These are phyloP conservation scores for Poeciliopsis gracilis DNA, from an alignment of 2,797 vertebrate genomes.

Conservation along the genomic window DNA sequence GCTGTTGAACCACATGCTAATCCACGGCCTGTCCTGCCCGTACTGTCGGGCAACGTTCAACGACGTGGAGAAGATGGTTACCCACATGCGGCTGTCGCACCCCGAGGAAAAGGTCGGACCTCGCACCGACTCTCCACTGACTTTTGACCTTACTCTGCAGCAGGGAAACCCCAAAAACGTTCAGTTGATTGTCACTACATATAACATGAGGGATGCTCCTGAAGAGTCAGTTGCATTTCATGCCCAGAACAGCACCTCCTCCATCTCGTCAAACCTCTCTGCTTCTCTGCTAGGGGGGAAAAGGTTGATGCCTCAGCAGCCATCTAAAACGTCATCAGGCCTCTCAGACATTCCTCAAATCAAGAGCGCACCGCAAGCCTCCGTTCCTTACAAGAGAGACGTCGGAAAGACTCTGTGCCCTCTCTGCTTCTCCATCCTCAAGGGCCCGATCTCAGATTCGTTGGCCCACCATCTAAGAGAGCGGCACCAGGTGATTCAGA, in stretches of 20 bases:
- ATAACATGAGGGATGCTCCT: constrained; percentile 95
- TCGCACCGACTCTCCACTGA: constrained; percentile 94
- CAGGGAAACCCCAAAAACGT: constrained; percentile 98
- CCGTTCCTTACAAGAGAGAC: constrained; percentile 96
- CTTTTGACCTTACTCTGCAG: constrained; percentile 97
- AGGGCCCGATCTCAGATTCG: constrained; percentile 97
- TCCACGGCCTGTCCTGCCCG: constrained; percentile 95
- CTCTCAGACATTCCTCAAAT: constrained; percentile 80
- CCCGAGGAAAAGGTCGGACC: constrained; percentile 92
- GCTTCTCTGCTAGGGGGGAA: constrained; percentile 64
- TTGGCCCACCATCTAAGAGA: constrained; percentile 95
- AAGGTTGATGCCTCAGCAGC: constrained; percentile 67
- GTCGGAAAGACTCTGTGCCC: constrained; percentile 98
- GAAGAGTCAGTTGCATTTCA: constrained; percentile 97
- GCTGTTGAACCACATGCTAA: constrained; percentile 97
- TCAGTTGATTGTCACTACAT: constrained; percentile 96
- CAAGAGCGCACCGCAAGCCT: constrained; percentile 88
- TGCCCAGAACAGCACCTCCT: constrained; percentile 86
- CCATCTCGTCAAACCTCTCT: constrained; percentile 75
- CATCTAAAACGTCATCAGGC: constrained; percentile 84
- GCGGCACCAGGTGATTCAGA: constrained; percentile 97
- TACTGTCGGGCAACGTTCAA: constrained; percentile 97
- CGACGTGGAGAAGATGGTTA: constrained; percentile 98
- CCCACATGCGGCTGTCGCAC: constrained; percentile 94
- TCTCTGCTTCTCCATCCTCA: constrained; percentile 97